phyloP scores from a whole-genome alignment of 2,888 invertebrate species.

The Mythimna impura region DNA sequence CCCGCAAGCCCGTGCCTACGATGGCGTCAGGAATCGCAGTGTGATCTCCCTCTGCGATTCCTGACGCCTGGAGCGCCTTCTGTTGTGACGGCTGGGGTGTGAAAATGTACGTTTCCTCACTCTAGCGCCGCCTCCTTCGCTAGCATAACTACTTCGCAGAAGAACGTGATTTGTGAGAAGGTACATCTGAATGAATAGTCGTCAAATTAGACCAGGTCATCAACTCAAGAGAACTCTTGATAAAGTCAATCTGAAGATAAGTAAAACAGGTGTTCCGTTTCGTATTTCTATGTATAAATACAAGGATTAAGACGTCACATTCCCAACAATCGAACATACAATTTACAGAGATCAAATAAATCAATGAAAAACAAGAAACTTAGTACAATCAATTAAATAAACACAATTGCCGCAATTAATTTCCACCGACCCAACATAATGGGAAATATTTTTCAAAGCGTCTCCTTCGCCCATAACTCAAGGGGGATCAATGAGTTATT shows the following conservation, averaged over 20 bases:
- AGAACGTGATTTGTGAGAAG: too few relatives aligned
- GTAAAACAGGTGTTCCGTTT: background rate
- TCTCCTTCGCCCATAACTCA: constrained; percentile 68
- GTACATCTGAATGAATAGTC: too few relatives aligned
- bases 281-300: background rate
- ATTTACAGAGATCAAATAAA: constrained; percentile 32
- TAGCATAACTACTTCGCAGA: too few relatives aligned
- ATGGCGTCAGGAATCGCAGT: too few relatives aligned
- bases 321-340: background rate
- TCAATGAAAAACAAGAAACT: constrained; percentile 52
- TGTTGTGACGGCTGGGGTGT: too few relatives aligned
- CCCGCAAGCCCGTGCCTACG: too few relatives aligned
- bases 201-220: too few relatives aligned
- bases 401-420: constrained; percentile 63
- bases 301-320: background rate
- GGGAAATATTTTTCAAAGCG: constrained; percentile 64
- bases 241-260: background rate
- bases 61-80: too few relatives aligned
- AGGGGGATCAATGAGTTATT: constrained; percentile 74
- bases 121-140: too few relatives aligned
- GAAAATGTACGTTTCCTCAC: too few relatives aligned
- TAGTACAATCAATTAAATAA: constrained; percentile 61
- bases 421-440: constrained; percentile 56
- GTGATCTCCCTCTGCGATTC: too few relatives aligned
- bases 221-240: background rate